phyloP scores from a whole-genome alignment of 2,797 vertebrate genomes.

The Bothrops alternatus region DNA sequence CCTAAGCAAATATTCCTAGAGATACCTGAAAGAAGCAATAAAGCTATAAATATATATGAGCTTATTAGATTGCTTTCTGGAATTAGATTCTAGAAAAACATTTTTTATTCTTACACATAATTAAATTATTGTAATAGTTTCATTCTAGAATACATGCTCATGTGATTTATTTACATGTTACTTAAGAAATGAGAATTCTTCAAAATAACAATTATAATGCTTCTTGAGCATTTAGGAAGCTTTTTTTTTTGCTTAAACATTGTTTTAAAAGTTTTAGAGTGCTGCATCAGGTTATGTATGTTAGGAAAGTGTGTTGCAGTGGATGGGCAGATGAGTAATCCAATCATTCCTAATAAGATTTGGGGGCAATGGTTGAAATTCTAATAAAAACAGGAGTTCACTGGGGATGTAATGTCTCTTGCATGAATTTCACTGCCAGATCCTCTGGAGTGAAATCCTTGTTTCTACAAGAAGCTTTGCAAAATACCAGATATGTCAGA shows the following conservation, averaged over 20 bases:
- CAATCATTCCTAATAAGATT: background rate
- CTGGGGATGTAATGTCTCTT: background rate
- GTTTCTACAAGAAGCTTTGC: background rate
- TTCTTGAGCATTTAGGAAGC: background rate
- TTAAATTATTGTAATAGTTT: background rate
- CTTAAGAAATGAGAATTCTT: background rate
- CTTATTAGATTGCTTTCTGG: background rate
- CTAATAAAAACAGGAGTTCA: background rate
- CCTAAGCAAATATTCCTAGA: background rate
- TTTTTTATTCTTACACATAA: background rate
- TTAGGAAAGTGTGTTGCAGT: background rate
- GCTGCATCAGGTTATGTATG: background rate
- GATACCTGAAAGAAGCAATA: accelerated
- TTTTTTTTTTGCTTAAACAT: background rate
- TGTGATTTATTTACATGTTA: background rate
- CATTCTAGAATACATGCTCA: background rate
- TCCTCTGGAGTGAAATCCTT: background rate
- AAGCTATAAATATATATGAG: background rate
- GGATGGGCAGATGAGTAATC: background rate
- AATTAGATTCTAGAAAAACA: background rate
- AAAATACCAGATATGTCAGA: background rate
- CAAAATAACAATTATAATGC: background rate
- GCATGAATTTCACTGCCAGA: background rate
- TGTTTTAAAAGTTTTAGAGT: background rate
- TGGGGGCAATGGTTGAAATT: background rate